Percentiles rank a stretch among this genome's conserved stretches.
Conservation (phyloP, 2,888 invertebrate species). For the Platerodrilus igneus region DNA sequence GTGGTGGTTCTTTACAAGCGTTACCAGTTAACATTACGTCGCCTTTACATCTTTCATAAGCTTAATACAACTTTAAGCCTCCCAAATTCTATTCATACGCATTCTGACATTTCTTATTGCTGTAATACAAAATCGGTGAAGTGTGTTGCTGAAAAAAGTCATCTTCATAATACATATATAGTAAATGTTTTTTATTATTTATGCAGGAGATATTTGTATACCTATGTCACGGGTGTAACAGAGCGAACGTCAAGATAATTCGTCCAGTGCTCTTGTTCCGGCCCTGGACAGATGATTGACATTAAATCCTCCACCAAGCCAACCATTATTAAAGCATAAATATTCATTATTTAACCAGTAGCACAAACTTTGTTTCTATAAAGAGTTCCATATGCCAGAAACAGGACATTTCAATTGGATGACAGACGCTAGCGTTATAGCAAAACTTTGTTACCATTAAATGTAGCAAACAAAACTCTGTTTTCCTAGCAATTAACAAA, state of each 20-base stretch:
- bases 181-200: conserved; percentile 15
- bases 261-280: conserved; percentile 17
- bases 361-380: conserved; percentile 32
- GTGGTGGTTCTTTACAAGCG: too few species aligned
- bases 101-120: conserved; percentile 17
- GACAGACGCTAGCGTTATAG: conserved; percentile 34
- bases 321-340: conserved; percentile 35
- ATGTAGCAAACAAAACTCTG: conserved; percentile 38
- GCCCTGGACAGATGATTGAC: conserved; percentile 24
- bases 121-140: conserved; percentile 19
- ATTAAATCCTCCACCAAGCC: conserved; percentile 29
- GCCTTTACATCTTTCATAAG: too few species aligned
- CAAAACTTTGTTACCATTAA: conserved; percentile 37
- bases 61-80: too few species aligned
- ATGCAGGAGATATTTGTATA: conserved; percentile 18
- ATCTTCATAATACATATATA: conserved; percentile 23
- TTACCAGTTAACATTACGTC: too few species aligned
- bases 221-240: conserved; percentile 13
- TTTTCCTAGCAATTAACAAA: conserved; percentile 42
- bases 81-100: conserved; percentile 6
- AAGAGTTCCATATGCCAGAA: conserved; percentile 37
- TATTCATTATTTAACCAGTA: conserved; percentile 40
- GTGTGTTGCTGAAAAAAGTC: conserved; percentile 16
- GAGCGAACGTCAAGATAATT: conserved; percentile 15
- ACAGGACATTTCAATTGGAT: conserved; percentile 36